phyloP scores from a whole-genome alignment of 2,113 vertebrate genomes.

The Lanius collurio region DNA sequence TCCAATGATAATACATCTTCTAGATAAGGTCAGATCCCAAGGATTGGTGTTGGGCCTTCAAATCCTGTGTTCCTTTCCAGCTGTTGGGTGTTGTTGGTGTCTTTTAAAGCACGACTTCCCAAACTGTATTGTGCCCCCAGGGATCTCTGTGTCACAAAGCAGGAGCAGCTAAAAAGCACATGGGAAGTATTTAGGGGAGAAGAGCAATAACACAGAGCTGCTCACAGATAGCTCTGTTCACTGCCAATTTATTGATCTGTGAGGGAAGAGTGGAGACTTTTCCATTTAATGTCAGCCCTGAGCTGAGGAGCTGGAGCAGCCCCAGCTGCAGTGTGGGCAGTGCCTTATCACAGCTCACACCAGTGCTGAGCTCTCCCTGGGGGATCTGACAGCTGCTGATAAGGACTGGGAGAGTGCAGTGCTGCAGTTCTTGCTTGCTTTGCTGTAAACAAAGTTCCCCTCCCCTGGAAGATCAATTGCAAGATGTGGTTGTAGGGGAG shows the following conservation, averaged over 20 bases:
- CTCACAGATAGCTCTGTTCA: background rate
- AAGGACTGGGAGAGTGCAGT: background rate
- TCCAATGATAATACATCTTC: slow-evolving; percentile 98
- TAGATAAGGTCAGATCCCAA: slow-evolving; percentile 88
- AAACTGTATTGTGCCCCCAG: fast-evolving
- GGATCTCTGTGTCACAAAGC: background rate
- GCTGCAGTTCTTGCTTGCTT: background rate
- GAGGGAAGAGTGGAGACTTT: background rate
- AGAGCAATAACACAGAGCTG: background rate
- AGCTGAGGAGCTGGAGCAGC: background rate
- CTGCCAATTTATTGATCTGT: background rate
- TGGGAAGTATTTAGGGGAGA: background rate
- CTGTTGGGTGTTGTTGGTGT: background rate
- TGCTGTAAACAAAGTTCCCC: background rate
- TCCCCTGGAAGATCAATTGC: fast-evolving
- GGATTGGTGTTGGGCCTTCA: background rate
- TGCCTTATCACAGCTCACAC: background rate
- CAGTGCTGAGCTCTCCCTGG: background rate
- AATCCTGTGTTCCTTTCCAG: background rate
- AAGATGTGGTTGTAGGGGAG: background rate
- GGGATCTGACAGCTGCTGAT: background rate
- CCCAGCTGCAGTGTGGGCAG: background rate
- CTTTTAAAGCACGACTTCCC: background rate
- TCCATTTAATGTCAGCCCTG: background rate
- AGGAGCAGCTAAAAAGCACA: background rate